phyloP scores from a whole-genome alignment of 2,113 vertebrate genomes.

The Podocnemis expansa region DNA sequence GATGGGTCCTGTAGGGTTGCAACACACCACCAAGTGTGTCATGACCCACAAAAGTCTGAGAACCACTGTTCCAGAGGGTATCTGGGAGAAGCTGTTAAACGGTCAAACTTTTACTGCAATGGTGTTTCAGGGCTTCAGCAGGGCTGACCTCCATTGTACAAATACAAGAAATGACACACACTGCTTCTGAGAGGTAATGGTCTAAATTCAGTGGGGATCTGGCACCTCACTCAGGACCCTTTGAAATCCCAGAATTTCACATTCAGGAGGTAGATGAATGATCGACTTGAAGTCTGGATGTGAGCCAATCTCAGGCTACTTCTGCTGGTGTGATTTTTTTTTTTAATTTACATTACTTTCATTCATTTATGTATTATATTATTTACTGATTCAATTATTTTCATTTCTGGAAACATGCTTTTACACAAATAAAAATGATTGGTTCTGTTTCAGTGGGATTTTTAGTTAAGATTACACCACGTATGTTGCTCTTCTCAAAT shows the following conservation, averaged over 20 bases:
- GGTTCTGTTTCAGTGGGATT: neutral
- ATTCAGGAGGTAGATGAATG: neutral
- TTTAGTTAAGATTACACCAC: neutral
- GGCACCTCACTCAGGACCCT: neutral
- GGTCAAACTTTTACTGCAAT: neutral
- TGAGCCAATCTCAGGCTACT: neutral
- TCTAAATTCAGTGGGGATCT: neutral
- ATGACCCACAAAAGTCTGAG: too few relatives aligned
- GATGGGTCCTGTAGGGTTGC: too few relatives aligned
- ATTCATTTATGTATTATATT: neutral
- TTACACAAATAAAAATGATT: neutral
- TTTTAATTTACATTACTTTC: neutral
- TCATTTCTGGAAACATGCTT: neutral
- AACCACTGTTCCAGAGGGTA: too few relatives aligned
- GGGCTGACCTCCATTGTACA: neutral
- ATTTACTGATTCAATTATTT: neutral
- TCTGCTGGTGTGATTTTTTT: neutral
- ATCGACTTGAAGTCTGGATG: neutral
- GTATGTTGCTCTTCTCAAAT: neutral
- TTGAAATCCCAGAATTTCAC: neutral
- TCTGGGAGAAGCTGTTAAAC: neutral
- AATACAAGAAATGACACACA: neutral
- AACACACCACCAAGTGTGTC: too few relatives aligned
- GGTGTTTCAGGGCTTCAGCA: neutral
- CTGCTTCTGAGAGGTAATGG: neutral